Conservation (phyloP, 2,797 vertebrate species). For the Tauraco hartlaubi region DNA sequence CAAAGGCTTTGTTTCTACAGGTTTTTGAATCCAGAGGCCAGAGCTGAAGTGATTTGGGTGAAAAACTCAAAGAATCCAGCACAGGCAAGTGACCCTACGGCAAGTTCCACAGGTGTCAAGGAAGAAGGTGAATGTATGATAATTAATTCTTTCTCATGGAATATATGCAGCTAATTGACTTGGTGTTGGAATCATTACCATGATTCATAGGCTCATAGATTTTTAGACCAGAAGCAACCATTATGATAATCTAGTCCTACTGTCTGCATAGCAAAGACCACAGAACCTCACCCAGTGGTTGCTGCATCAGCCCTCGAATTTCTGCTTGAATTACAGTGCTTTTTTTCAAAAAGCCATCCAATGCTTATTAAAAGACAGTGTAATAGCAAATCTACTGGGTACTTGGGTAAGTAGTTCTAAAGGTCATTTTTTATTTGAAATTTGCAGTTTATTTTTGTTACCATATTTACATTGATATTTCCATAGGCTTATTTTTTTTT, state of each 20-base stretch:
- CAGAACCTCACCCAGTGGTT: not conserved
- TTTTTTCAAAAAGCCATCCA: not conserved
- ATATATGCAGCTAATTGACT: not conserved
- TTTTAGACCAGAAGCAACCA: conserved; percentile 11
- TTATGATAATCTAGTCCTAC: not conserved
- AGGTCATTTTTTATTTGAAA: not conserved
- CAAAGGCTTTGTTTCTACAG: not conserved
- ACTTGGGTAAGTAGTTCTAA: not conserved
- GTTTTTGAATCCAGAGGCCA: not conserved
- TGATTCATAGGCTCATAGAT: not conserved
- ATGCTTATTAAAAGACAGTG: not conserved
- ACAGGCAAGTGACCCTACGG: not conserved
- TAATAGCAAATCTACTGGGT: not conserved
- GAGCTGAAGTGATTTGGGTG: not conserved
- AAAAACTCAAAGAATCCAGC: not conserved
- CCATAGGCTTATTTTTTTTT: not conserved
- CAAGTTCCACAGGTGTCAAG: not conserved
- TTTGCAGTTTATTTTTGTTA: not conserved
- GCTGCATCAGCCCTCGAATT: not conserved
- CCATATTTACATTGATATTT: not conserved
- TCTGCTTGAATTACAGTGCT: not conserved
- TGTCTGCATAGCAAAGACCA: not conserved
- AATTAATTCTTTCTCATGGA: conserved; percentile 28
- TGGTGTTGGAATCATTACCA: not conserved
- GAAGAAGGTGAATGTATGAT: conserved; percentile 18